Conservation (phyloP, 1,140 invertebrate species). For the Trichonephila clavata region DNA sequence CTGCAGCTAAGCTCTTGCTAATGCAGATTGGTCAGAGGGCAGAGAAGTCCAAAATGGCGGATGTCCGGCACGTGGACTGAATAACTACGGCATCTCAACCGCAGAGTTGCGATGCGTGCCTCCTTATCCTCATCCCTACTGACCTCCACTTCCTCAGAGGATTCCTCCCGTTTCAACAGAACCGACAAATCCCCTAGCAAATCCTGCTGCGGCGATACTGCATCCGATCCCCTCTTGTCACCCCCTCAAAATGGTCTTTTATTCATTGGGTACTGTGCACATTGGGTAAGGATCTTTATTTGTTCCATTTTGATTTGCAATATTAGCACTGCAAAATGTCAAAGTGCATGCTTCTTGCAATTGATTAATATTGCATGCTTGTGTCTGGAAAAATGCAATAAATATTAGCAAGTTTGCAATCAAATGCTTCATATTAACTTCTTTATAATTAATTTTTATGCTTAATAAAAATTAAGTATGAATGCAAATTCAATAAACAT, state of each 20-base stretch:
- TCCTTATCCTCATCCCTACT: conserved; percentile 19
- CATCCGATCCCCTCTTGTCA: not conserved
- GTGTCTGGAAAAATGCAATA: too few relatives aligned
- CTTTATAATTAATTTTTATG: too few relatives aligned
- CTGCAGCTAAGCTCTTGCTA: conserved; percentile 4
- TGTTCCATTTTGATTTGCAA: not conserved
- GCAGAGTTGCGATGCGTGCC: conserved; percentile 30
- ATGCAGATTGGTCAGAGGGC: not conserved
- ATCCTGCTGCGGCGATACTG: conserved; percentile 20
- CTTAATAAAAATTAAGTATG: too few relatives aligned
- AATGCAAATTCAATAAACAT: too few relatives aligned
- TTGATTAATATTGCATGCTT: too few relatives aligned
- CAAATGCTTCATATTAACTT: too few relatives aligned
- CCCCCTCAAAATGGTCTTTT: not conserved
- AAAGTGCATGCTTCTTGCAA: not conserved
- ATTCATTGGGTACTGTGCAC: conserved; percentile 4
- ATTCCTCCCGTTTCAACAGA: not conserved
- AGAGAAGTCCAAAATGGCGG: conserved; percentile 8
- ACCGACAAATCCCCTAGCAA: conserved; percentile 33
- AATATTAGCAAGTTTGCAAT: too few relatives aligned
- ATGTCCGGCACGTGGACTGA: conserved; percentile 4
- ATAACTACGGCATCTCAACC: not conserved
- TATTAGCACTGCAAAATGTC: not conserved
- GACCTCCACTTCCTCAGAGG: not conserved
- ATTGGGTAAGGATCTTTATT: conserved; percentile 27